A percentile compares a stretch with the other conserved stretches of the same genome.
Evolutionary conservation across 2,113 vertebrate species (phyloP).

Genomic region (Piliocolobus tephrosceles): DNA sequence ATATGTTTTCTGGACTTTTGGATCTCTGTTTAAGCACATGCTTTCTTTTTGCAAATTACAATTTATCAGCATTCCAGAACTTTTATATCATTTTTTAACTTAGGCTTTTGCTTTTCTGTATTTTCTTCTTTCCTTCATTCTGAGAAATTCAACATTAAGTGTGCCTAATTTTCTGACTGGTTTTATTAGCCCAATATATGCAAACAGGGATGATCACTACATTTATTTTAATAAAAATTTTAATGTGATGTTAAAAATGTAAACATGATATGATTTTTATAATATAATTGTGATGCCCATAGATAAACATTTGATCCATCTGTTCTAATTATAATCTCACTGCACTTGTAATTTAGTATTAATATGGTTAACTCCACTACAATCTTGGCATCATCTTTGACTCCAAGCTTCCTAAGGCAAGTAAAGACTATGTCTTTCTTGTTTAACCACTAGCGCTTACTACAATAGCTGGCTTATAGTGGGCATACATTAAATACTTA

Average conservation of each 20-base stretch:
- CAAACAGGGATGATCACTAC: neutral
- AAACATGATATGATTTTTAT: neutral
- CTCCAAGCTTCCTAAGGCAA: neutral
- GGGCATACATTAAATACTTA: constrained; percentile 23
- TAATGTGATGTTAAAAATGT: neutral
- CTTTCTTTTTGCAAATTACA: neutral
- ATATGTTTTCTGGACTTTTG: neutral
- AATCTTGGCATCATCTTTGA: neutral
- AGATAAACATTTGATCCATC: neutral
- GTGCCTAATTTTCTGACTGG: neutral
- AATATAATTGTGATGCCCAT: neutral
- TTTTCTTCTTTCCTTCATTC: neutral
- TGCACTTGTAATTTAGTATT: neutral
- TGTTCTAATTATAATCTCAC: neutral
- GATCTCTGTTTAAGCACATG: neutral
- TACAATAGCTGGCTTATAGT: neutral
- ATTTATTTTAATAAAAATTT: constrained; percentile 7
- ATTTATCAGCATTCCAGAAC: neutral
- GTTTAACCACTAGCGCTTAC: neutral
- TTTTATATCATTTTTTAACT: neutral
- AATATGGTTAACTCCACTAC: neutral
- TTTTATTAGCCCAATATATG: neutral
- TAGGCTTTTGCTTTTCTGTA: neutral
- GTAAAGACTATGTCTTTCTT: neutral
- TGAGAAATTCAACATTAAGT: neutral